These are phyloP conservation scores for Eudyptes chrysolophus DNA, from an alignment of 2,113 vertebrate genomes.

Conservation along the genomic window DNA sequence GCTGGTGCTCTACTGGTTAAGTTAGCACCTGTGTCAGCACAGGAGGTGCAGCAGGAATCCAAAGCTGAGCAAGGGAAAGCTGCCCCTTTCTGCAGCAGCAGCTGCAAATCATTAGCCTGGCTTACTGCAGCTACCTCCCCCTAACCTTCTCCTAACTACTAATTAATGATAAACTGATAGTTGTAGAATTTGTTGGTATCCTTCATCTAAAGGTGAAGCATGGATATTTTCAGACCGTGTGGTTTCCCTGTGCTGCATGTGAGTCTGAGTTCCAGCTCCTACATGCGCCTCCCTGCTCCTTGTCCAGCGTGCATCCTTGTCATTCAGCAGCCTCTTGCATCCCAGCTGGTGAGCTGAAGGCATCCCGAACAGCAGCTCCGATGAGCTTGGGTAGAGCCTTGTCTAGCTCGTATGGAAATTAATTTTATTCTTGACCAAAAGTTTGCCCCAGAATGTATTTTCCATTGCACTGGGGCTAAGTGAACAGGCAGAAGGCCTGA, in stretches of 20 bases:
- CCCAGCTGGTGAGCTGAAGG: neutral
- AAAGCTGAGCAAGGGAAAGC: neutral
- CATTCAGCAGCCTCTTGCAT: neutral
- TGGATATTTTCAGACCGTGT: neutral
- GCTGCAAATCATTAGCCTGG: neutral
- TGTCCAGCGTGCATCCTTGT: neutral
- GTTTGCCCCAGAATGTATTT: neutral
- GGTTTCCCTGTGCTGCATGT: neutral
- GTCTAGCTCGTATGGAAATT: neutral
- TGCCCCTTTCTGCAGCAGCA: neutral
- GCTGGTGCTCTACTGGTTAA: neutral
- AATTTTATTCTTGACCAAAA: neutral
- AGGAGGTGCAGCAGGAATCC: neutral
- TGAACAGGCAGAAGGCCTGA: neutral
- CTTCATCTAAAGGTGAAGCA: neutral
- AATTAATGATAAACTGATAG: neutral
- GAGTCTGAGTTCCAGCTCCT: neutral
- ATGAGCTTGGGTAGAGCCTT: neutral
- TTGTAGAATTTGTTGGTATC: neutral
- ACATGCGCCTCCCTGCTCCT: accelerated
- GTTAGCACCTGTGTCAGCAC: neutral
- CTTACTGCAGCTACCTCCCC: neutral
- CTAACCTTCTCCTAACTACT: neutral
- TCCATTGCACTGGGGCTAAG: neutral
- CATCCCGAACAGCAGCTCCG: neutral